phyloP scores from a whole-genome alignment of 2,113 vertebrate species.

The Mastomys coucha region DNA sequence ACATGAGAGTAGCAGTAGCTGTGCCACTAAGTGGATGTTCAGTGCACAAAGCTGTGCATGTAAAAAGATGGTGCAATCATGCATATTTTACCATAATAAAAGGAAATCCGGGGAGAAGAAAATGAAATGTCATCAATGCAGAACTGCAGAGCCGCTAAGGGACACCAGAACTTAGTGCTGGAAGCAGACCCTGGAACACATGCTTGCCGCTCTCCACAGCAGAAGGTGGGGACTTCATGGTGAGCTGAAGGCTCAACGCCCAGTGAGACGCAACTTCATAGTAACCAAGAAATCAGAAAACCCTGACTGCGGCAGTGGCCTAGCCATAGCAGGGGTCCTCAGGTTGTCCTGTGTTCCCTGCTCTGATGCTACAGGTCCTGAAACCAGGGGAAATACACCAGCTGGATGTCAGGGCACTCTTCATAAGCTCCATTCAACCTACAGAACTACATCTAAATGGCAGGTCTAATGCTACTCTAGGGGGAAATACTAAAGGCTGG shows the following conservation, averaged over 20 bases:
- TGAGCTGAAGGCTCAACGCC: background rate
- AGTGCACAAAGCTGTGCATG: too few relatives aligned
- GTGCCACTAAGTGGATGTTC: background rate
- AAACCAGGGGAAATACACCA: fast-evolving
- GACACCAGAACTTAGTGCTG: background rate
- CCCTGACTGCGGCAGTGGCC: background rate
- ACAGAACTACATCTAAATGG: background rate
- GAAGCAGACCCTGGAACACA: too few relatives aligned
- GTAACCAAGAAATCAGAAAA: background rate
- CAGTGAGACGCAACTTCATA: background rate
- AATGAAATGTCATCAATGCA: background rate
- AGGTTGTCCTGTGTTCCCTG: background rate
- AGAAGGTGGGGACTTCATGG: fast-evolving
- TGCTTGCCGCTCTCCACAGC: background rate
- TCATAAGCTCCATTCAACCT: background rate
- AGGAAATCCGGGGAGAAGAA: background rate
- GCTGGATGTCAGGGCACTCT: background rate
- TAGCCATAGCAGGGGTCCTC: background rate
- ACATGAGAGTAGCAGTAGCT: background rate
- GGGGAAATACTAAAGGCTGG: background rate
- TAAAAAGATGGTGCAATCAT: background rate
- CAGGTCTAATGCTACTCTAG: background rate
- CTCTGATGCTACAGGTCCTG: background rate
- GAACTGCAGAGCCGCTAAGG: background rate
- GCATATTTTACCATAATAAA: too few relatives aligned